Evolutionary conservation across 1,140 invertebrate species (phyloP).

Genomic region (Drosophila serrata): DNA sequence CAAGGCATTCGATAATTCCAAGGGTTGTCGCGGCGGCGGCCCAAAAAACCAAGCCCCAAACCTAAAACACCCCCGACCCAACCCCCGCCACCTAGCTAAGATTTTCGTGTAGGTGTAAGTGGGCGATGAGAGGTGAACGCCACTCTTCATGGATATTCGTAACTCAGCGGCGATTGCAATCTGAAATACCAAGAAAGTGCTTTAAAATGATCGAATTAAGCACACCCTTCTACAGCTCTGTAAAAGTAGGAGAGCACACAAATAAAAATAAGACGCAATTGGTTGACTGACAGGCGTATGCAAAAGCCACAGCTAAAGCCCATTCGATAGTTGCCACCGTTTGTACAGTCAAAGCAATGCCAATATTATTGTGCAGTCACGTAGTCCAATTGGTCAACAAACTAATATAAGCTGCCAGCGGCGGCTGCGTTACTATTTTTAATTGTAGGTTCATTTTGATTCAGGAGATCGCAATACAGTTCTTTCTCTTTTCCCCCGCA

Average conservation of each 20-base stretch:
- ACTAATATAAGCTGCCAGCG: slow-evolving; percentile 31
- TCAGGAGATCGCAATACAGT: slow-evolving; percentile 27
- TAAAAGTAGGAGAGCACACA: slow-evolving; percentile 16
- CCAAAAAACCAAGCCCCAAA: slow-evolving; percentile 14
- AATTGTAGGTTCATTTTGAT: slow-evolving; percentile 41
- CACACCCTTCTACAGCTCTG: not conserved
- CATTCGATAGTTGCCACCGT: slow-evolving; percentile 21
- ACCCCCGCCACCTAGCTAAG: slow-evolving; percentile 8
- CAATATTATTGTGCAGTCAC: slow-evolving; percentile 53
- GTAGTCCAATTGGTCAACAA: slow-evolving; percentile 48
- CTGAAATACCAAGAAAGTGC: not conserved
- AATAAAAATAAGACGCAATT: slow-evolving; percentile 74
- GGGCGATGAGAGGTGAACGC: slow-evolving; percentile 5
- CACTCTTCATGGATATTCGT: not conserved
- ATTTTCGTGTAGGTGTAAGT: not conserved
- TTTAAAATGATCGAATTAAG: slow-evolving; percentile 1
- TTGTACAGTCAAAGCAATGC: slow-evolving; percentile 27
- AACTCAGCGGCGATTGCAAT: not conserved
- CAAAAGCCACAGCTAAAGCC: slow-evolving; percentile 29
- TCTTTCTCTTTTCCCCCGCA: slow-evolving; percentile 24
- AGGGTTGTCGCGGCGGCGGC: slow-evolving; percentile 46
- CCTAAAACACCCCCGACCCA: not conserved
- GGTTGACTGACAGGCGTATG: slow-evolving; percentile 51
- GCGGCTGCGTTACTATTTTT: slow-evolving; percentile 35
- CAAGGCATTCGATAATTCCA: slow-evolving; percentile 50